phyloP scores from a whole-genome alignment of 2,797 vertebrate genomes.

The Acestrorhynchus altus region DNA sequence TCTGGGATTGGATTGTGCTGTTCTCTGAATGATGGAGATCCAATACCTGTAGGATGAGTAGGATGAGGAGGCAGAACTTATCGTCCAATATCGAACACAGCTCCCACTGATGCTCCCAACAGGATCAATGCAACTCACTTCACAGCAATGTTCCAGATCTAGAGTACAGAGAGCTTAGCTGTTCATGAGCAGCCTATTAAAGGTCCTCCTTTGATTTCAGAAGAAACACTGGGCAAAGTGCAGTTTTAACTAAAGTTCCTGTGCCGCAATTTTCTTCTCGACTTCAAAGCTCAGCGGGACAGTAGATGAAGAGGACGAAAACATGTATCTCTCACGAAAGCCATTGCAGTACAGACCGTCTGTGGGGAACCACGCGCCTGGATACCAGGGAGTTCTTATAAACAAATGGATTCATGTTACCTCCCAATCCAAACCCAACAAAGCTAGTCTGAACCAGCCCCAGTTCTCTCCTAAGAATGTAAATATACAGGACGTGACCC shows the following conservation, averaged over 20 bases:
- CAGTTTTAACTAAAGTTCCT: no score
- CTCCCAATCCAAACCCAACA: neutral
- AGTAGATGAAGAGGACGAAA: no score
- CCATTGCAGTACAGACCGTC: no score
- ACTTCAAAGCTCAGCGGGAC: neutral
- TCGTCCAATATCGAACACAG: no score
- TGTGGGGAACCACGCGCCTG: neutral
- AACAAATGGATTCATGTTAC: slow-evolving; percentile 4
- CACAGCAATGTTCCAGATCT: neutral
- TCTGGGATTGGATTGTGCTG: no score
- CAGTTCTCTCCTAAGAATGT: neutral
- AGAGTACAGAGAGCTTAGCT: no score
- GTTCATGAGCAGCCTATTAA: no score
- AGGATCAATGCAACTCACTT: neutral
- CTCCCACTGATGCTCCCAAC: neutral
- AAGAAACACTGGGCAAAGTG: no score
- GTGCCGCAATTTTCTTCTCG: no score
- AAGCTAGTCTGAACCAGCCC: slow-evolving; percentile 2
- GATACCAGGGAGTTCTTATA: slow-evolving; percentile 13
- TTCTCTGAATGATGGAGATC: neutral
- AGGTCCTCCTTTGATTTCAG: no score
- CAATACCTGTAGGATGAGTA: neutral
- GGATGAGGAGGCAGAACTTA: neutral
- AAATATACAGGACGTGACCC: neutral
- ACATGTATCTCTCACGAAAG: no score